Evolutionary conservation across 2,797 vertebrate genomes (phyloP), one percentile per base, ranked within the genome.

Genomic region (Dallia pectoralis): DNA sequence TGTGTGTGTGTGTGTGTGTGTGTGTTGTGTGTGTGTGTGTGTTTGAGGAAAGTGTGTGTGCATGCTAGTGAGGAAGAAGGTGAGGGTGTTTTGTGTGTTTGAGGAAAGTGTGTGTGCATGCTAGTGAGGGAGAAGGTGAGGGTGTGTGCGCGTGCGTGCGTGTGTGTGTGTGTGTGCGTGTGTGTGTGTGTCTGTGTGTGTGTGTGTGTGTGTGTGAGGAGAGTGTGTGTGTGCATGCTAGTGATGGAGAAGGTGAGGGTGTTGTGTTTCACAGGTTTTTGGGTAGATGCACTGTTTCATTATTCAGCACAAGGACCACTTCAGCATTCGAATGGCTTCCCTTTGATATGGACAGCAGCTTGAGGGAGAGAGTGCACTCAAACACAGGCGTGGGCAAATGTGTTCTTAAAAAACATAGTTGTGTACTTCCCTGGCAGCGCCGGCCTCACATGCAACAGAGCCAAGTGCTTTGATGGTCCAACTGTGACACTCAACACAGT

Each of bases 321-420:
- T 93, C 92, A 94, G 87, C 91, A 90, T 88, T 76, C 89, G 88
- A 90, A 92, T 91, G 89, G 88, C 85, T 91, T 92, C 92, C 92
- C 92, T 94, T 93, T 94, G 92, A 94, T 93, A 93, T 91, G 88
- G 91, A 91, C 90, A 89, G 91, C 91, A 92, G 92, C 89, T 91
- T 92, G 91, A 93, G 90, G 87, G 87, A 92, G 91, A 93, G 93
- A 93, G 93, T 90, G 92, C 93, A 92, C 92, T 94, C 91, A 91
- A 92, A 93, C 93, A 93, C 93, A 93, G 91, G 90, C 91, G 82
- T 84, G 71, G 88, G 40, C 88, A 86, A 89, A 93, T 93, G 93
- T 90, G 91, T 92, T 93, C 91, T 91, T 88, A 75, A 75, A 79
- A 71, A 81, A 82, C 86, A 89, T 84, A 88, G 89, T 87, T 90